Base-by-base conservation (phyloP, 2,113 vertebrate species). In the Caretta caretta region DNA sequence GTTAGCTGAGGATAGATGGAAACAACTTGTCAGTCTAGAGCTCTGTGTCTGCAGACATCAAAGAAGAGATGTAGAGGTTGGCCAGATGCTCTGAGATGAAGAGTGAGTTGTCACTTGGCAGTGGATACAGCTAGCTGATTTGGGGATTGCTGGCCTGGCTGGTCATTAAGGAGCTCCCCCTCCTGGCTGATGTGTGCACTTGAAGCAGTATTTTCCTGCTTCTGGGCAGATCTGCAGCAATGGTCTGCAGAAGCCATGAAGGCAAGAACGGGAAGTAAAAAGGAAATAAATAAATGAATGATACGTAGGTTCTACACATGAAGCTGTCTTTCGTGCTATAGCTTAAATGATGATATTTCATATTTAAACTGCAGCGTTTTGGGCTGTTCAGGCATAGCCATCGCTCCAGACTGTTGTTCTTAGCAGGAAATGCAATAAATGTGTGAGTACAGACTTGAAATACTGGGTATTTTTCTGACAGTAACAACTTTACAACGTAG, bases 201-300 rank as follows among this genome's bases (percentile, higher is more conserved):
- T 4, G 48, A 85, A 84, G 83, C 24, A 76, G 59, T 14, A 27
- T 38, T 56, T 78, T 76, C 38, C 85, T 57, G 38, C 12, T 38
- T 31, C n/a, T 35, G 54, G 46, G 54, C 83, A 89, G 53, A 46
- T 17, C 54, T 24, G 56, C 76, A 59, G 84, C 56, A 20, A 38
- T 75, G 31, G 80, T 83, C 27, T 4, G 75, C 59, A 2, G 42
- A 46, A 78, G 46, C 22, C 25, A 72, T 78, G 75, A 78, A 48
- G 0, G 0, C 51, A 56, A 38, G 3, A 56, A 59, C 4, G 0
- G 19, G 16, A 31, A 0, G 3, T 31, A 27, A 46, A 27, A 88
- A 49, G 3, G 5, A 48, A 1, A 20, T 20, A 53, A 11, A 8
- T 9, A 42, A 42, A 42, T 42, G 0, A 56, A 42, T 0, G 0